These are phyloP conservation scores for Onthophagus sagittarius DNA, from an alignment of 2,888 invertebrate genomes.

Conservation along the genomic window DNA sequence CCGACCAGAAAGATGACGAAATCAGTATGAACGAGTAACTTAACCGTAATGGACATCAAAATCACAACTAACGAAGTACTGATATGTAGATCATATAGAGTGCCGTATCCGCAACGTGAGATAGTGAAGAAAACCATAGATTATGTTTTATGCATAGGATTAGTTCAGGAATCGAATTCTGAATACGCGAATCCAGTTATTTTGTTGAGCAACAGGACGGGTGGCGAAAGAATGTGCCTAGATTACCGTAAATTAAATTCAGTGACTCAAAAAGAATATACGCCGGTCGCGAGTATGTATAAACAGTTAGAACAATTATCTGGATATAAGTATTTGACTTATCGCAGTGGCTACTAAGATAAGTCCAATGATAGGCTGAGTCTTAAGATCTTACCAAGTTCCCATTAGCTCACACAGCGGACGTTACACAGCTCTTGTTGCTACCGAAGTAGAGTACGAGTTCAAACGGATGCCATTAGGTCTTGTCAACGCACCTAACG, in stretches of 20 bases:
- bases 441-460: no score
- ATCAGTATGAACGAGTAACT: not conserved
- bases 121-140: slow-evolving; percentile 8
- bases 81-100: slow-evolving; percentile 26
- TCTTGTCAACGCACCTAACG: no score
- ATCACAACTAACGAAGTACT: slow-evolving; percentile 1
- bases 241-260: slow-evolving; percentile 12
- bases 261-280: slow-evolving; percentile 31
- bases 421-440: no score
- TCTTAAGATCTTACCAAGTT: no score
- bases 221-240: slow-evolving; percentile 24
- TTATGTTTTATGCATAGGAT: slow-evolving; percentile 2
- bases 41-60: slow-evolving; percentile 13
- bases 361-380: no score
- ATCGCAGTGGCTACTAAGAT: no score
- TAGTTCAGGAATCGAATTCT: slow-evolving; percentile 18
- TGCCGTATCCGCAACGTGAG: slow-evolving; percentile 20
- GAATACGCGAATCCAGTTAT: slow-evolving; percentile 24
- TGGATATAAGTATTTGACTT: no score
- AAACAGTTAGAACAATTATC: no score
- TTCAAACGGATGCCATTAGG: no score
- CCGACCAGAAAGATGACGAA: not conserved
- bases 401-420: no score
- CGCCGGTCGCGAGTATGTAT: slow-evolving; percentile 33
- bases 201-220: slow-evolving; percentile 24